A percentile compares a stretch with the other conserved stretches of the same genome.
Conservation (phyloP, 2,888 invertebrate species). For the Trissonchulus latispiculum region DNA sequence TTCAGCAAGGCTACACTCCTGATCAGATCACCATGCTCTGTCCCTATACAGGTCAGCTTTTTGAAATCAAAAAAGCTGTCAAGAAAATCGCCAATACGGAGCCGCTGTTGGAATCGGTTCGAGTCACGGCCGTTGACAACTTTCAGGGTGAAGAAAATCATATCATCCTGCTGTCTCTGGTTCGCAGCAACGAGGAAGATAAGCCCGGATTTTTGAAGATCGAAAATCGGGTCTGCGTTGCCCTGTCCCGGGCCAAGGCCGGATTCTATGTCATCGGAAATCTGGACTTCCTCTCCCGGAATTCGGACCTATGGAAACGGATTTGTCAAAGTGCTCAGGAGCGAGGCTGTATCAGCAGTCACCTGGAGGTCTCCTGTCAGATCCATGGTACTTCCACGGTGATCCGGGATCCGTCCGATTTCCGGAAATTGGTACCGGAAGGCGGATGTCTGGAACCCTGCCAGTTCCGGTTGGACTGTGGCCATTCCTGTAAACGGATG, state of each 20-base stretch:
- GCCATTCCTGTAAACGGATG: slow-evolving; percentile 54
- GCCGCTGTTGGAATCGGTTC: slow-evolving; percentile 2
- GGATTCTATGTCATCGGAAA: slow-evolving; percentile 22
- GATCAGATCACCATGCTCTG: slow-evolving; percentile 62
- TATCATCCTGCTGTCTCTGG: slow-evolving; percentile 37
- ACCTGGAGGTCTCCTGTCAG: slow-evolving; percentile 46
- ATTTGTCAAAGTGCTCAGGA: slow-evolving; percentile 20
- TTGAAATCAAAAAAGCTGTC: slow-evolving; percentile 49
- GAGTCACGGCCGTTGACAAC: slow-evolving; percentile 32
- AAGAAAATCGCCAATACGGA: too few species aligned
- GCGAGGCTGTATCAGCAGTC: slow-evolving; percentile 38
- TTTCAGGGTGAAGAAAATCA: slow-evolving; percentile 38
- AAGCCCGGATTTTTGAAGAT: slow-evolving; percentile 41
- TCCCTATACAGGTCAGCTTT: slow-evolving; percentile 62
- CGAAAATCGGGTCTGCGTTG: slow-evolving; percentile 42
- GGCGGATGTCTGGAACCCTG: slow-evolving; percentile 57
- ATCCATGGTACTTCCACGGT: slow-evolving; percentile 21
- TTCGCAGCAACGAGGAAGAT: slow-evolving; percentile 33
- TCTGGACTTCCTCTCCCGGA: slow-evolving; percentile 7
- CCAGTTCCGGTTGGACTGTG: slow-evolving; percentile 52
- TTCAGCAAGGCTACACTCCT: slow-evolving; percentile 54
- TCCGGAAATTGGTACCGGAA: slow-evolving; percentile 36
- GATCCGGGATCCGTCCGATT: slow-evolving; percentile 19
- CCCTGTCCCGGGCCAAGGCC: slow-evolving; percentile 30
- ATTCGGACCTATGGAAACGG: slow-evolving; percentile 21